Base-by-base conservation (phyloP, 2,113 vertebrate species). In the Phylloscopus trochilus region DNA sequence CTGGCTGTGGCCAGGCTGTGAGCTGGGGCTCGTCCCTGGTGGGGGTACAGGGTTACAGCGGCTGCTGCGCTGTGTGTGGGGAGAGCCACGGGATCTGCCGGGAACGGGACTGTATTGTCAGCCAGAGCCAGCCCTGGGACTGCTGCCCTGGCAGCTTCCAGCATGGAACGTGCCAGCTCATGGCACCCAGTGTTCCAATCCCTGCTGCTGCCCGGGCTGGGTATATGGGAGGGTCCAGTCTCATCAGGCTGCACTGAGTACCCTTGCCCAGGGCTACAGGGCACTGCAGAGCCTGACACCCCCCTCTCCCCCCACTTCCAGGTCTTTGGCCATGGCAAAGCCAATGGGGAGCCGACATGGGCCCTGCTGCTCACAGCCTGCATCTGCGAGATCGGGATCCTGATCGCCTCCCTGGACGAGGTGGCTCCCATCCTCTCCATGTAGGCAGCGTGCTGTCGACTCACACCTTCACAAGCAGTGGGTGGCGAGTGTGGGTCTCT, bases 351-450 rank as follows among this genome's bases (percentile, higher is more conserved):
- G 85, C 99, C 99, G 8, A 99, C 99, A 1, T 99, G 99, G 99
- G 99, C 99, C 11, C 97, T 99, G 90, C 98, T 99, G 78, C 97
- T 99, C 93, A 99, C 99, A 0, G 99, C 99, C 70, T 99, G 98
- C 88, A 99, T 99, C 98, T 99, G 99, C 6, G 99, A 99, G 98
- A 99, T 98, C 2, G 99, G 99, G 67, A 99, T 99, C 97, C 99
- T 99, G 89, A 99, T 99, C 12, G 99, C 99, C 9, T 99, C 99
- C 58, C 98, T 99, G 75, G 99, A 99, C 28, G 96, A 99, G 51
- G 99, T 99, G 47, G 99, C 99, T 92, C 99, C 99, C 82, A 99
- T 99, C 97, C 99, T 99, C 86, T 99, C 99, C 91, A 99, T 99
- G 99, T 99, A 98, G 98, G 98, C 93, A 97, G 89, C 89, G 26